phyloP scores from a whole-genome alignment of 2,113 vertebrate species.

The Larimichthys crocea region DNA sequence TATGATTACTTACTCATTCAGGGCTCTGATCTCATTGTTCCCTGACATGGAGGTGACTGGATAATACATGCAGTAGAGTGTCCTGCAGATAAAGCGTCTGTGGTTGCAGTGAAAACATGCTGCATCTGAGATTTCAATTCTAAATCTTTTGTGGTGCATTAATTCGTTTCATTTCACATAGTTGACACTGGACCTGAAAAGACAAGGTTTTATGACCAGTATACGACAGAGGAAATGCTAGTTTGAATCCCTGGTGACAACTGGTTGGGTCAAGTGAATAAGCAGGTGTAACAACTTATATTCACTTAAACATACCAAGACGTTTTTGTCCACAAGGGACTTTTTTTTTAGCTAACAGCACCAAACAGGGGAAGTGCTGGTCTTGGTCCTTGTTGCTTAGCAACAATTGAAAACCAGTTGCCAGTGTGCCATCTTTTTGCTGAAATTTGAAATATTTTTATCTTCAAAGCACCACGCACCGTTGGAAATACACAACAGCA shows the following conservation, averaged over 20 bases:
- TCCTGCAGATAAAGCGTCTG: slow-evolving; percentile 43
- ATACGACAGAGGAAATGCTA: background rate
- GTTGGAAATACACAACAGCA: slow-evolving; percentile 38
- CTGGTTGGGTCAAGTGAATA: background rate
- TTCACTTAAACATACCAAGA: slow-evolving; percentile 24
- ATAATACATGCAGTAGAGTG: slow-evolving; percentile 54
- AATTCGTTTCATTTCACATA: background rate
- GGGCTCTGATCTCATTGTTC: slow-evolving; percentile 72
- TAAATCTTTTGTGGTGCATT: background rate
- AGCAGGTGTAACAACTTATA: slow-evolving; percentile 4
- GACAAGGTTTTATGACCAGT: background rate
- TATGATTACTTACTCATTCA: slow-evolving; percentile 74
- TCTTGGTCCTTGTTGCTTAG: slow-evolving; percentile 72
- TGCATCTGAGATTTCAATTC: background rate
- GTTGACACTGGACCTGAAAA: background rate
- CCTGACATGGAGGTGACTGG: slow-evolving; percentile 64
- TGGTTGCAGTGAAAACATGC: slow-evolving; percentile 16
- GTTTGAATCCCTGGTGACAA: slow-evolving; percentile 8
- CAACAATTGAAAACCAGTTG: slow-evolving; percentile 72
- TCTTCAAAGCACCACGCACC: slow-evolving; percentile 53
- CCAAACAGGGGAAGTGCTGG: slow-evolving; percentile 44
- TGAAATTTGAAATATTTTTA: slow-evolving; percentile 63
- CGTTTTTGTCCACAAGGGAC: slow-evolving; percentile 18
- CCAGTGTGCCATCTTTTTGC: slow-evolving; percentile 44
- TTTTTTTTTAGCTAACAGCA: slow-evolving; percentile 48